These are phyloP conservation scores for Erpornis zantholeuca DNA, from an alignment of 2,113 vertebrate species.

Conservation along the genomic window DNA sequence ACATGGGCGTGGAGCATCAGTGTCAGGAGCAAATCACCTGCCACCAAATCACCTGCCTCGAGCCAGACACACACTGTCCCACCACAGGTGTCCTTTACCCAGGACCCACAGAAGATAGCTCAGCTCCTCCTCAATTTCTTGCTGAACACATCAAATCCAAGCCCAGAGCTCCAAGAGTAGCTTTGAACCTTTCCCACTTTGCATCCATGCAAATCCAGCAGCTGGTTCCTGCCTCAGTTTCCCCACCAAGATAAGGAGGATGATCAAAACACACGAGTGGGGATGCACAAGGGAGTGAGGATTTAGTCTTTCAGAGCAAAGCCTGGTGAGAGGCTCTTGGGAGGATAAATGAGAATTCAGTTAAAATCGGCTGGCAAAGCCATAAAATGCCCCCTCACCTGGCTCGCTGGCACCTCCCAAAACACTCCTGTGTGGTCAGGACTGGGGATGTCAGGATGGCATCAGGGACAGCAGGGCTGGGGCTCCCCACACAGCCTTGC, in stretches of 20 bases:
- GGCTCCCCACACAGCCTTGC: background rate
- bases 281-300: background rate
- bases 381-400: accelerated
- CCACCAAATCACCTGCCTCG: background rate
- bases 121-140: background rate
- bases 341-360: background rate
- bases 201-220: background rate
- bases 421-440: accelerated
- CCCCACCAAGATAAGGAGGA: background rate
- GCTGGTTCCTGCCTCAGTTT: background rate
- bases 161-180: background rate
- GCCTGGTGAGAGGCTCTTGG: background rate
- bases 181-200: background rate
- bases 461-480: background rate
- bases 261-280: accelerated
- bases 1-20: accelerated
- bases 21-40: background rate
- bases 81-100: background rate
- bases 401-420: accelerated
- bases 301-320: background rate
- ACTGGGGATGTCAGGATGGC: background rate
- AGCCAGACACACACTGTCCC: accelerated
- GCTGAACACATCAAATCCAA: background rate
- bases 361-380: background rate
- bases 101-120: background rate